Percentiles rank a stretch among this genome's conserved stretches.
Conservation (phyloP, 2,797 vertebrate genomes). For the Oryzias dopingdopingensis region DNA sequence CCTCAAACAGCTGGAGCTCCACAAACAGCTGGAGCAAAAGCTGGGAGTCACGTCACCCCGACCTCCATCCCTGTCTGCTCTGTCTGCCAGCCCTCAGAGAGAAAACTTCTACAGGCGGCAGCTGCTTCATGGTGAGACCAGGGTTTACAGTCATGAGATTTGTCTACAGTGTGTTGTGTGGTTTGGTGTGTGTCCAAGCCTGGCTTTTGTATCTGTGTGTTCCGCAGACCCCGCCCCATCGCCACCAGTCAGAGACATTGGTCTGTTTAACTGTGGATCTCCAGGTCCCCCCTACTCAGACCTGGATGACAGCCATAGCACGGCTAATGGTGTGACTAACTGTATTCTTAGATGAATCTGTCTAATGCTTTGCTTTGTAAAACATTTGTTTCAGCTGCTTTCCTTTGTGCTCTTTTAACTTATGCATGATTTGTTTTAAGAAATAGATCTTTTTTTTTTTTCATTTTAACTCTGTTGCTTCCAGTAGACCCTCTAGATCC, state of each 20-base stretch:
- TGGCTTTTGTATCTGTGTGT: constrained; percentile 58
- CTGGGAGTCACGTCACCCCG: constrained; percentile 61
- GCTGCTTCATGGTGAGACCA: constrained; percentile 75
- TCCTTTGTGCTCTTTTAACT: constrained; percentile 1
- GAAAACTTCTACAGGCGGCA: constrained; percentile 72
- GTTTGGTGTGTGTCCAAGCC: constrained; percentile 46
- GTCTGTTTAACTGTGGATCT: constrained; percentile 80
- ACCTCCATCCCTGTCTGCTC: constrained; percentile 62
- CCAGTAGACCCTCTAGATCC: constrained; percentile 71
- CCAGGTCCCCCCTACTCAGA: constrained; percentile 75
- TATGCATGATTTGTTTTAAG: not conserved
- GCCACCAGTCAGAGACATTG: constrained; percentile 90
- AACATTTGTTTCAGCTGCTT: not conserved
- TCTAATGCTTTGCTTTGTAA: constrained; percentile 4
- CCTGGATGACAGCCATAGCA: constrained; percentile 75
- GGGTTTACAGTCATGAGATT: not conserved
- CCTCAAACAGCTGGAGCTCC: constrained; percentile 80
- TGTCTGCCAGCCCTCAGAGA: constrained; percentile 75
- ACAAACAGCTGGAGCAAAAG: constrained; percentile 84
- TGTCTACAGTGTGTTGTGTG: constrained; percentile 4
- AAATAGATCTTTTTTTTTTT: not conserved
- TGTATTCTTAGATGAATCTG: constrained; percentile 35
- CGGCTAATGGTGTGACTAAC: constrained; percentile 76
- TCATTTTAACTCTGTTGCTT: not conserved
- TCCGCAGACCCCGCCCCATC: constrained; percentile 85